Base-by-base conservation (phyloP, 1,140 invertebrate species). In the Drosophila rhopaloa region DNA sequence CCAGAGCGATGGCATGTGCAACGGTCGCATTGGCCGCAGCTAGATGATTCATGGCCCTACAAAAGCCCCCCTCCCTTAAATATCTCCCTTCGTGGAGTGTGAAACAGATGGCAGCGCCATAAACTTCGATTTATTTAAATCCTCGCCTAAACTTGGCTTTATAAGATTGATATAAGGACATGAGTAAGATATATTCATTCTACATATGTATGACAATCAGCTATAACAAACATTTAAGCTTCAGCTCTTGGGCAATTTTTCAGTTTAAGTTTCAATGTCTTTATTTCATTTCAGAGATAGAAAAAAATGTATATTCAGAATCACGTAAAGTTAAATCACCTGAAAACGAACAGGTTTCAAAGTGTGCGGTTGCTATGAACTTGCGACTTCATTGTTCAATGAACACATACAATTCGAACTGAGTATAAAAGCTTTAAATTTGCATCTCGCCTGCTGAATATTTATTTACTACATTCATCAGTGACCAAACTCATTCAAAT, bases 1-100 rank as follows among this genome's bases (percentile, higher is more conserved):
- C 68, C 67, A 71, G 13, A 41, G 65, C 37, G n/a, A 10, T 37
- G 65, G 65, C 58, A 63, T 68, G 58, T 51, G 59, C 46, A 63
- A 37, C 37, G 37, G 16, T 11, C 10, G 8, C 27, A 13, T 19
- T 32, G 41, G 10, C 8, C 16, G 56, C 24, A 27, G 32, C 19
- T 24, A 41, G 63, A 71, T 70, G 65, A 70, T 55, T 43, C 67
- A 57, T 57, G 37, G 16, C 27, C 37, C 62, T 27, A n/a, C 29
- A 24, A 41, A 32, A 8, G 2, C 29, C 29, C 9, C 51, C 6
- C 37, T 59, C 29, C 9, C 54, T 16, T 10, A 11, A 19, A 9
- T n/a, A n/a, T 14, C 35, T 3, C 24, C 10, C 16, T 53, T 29
- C 2, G 5, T 10, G 48, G 62, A n/a, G 41, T 38, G 62, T 4